Percentiles rank a stretch among this genome's conserved stretches.
Conservation (phyloP, 2,113 vertebrate genomes). For the Coreoperca whiteheadi region DNA sequence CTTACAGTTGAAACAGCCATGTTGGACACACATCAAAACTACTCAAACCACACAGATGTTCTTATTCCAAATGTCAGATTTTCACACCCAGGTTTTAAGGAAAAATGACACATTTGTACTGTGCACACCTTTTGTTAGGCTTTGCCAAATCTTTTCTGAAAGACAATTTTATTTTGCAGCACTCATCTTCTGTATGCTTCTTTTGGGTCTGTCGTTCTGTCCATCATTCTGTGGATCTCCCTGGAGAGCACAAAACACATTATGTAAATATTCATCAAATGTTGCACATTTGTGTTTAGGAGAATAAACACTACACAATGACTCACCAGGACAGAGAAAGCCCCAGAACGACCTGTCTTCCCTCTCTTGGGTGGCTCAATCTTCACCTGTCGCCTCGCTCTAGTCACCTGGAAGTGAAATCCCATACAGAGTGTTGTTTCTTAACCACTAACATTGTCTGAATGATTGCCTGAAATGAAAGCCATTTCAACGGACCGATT, state of each 20-base stretch:
- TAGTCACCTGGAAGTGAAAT: conserved; percentile 65
- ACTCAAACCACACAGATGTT: conserved; percentile 21
- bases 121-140: neutral
- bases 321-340: conserved; percentile 74
- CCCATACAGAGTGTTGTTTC: neutral
- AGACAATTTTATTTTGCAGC: conserved; percentile 16
- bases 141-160: neutral
- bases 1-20: conserved; percentile 52
- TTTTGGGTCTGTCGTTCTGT: conserved; percentile 48
- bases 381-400: conserved; percentile 76
- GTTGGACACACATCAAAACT: conserved; percentile 7
- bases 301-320: neutral
- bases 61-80: conserved; percentile 22
- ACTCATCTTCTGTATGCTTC: conserved; percentile 43
- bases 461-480: conserved; percentile 1
- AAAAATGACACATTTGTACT: conserved; percentile 15
- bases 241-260: conserved; percentile 52
- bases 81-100: conserved; percentile 28
- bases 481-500: neutral
- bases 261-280: neutral
- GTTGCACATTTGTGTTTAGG: neutral
- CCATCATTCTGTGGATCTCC: conserved; percentile 58
- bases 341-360: conserved; percentile 63
- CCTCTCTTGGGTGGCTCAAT: conserved; percentile 54
- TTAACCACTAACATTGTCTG: neutral